phyloP scores from a whole-genome alignment of 1,140 invertebrate species.

The Drosophila pseudoananassae region DNA sequence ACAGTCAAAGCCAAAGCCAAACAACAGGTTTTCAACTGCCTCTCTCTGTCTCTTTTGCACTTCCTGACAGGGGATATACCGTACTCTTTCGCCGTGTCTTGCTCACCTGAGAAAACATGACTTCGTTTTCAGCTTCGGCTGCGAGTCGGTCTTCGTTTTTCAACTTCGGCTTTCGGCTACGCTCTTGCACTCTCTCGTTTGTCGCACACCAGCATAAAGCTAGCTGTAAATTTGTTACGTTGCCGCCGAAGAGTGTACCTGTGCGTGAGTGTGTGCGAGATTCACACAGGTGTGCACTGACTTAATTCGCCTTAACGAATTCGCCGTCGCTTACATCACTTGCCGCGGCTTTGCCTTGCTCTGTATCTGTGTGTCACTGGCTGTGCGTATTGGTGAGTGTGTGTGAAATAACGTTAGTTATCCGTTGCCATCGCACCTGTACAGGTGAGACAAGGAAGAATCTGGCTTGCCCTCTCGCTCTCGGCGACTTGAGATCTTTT shows the following conservation, averaged over 20 bases:
- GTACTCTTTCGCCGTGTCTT: slow-evolving; percentile 20
- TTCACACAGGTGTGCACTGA: slow-evolving; percentile 60
- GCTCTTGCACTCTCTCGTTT: slow-evolving; percentile 20
- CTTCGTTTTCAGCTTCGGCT: slow-evolving; percentile 29
- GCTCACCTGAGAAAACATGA: slow-evolving; percentile 14
- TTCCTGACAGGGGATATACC: slow-evolving; percentile 1
- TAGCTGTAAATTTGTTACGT: slow-evolving; percentile 84
- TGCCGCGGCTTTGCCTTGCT: slow-evolving; percentile 6
- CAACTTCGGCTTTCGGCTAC: slow-evolving; percentile 9
- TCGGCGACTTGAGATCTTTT: slow-evolving; percentile 4
- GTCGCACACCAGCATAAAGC: slow-evolving; percentile 69
- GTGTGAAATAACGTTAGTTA: slow-evolving; percentile 81
- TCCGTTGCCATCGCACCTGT: slow-evolving; percentile 63
- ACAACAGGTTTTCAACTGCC: slow-evolving; percentile 56
- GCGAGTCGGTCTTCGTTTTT: slow-evolving; percentile 26
- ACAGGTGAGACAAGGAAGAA: slow-evolving; percentile 13
- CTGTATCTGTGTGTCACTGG: background rate
- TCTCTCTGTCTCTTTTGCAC: slow-evolving; percentile 8
- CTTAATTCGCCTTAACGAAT: slow-evolving; percentile 53
- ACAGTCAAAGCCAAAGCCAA: slow-evolving; percentile 77
- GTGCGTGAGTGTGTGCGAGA: slow-evolving; percentile 12
- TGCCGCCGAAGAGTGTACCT: slow-evolving; percentile 35
- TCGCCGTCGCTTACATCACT: slow-evolving; percentile 78
- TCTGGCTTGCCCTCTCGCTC: slow-evolving; percentile 10
- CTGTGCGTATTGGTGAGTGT: slow-evolving; percentile 16